Evolutionary conservation across 2,113 vertebrate species (phyloP), one percentile per base, ranked within the genome.

Genomic region (Gila orcuttii): DNA sequence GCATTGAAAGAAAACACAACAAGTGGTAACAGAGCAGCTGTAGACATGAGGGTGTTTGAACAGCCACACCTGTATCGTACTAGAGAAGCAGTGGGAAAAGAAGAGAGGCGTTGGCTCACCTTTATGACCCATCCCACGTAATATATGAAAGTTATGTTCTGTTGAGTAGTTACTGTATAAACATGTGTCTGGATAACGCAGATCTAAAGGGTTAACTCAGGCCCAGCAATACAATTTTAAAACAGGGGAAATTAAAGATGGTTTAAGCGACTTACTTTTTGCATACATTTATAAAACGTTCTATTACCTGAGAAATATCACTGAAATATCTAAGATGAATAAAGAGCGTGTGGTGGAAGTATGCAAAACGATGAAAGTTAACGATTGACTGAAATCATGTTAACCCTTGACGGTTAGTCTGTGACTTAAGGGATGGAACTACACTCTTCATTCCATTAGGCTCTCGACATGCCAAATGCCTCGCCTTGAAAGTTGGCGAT

Each of bases 11-110:
- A 23, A 59, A 79, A 79, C 77, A 39, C 19, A 80, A 45, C 36
- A 62, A 19, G 78, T 25, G 59, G 78, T 9, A 62, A 80, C 79
- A 64, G 59, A 66, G 39, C 79, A 31, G 79, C 33, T 79, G 55
- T 17, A 62, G 77, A 39, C 55, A 47, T 17, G n/a, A 7, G 78
- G n/a, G 57, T 45, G 6, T 80, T 64, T 80, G 60, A 42, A 15
- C 79, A 6, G 79, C 59, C 79, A 80, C 59, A 11, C 79, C 79
- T 64, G 59, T 12, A 21, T 31, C 23, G 2, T 7, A 2, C 42
- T 17, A 45, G 21, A 42, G 55, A 42, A 8, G 57, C 19, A 25
- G 3, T 39, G 77, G 33, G 77, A 60, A 79, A n/a, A 6, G 7
- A 15, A 6, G 15, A 64, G 39, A 45, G 39, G 60, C 10, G 39